Conservation (phyloP, 2,888 invertebrate genomes). For the Unio delphinus region DNA sequence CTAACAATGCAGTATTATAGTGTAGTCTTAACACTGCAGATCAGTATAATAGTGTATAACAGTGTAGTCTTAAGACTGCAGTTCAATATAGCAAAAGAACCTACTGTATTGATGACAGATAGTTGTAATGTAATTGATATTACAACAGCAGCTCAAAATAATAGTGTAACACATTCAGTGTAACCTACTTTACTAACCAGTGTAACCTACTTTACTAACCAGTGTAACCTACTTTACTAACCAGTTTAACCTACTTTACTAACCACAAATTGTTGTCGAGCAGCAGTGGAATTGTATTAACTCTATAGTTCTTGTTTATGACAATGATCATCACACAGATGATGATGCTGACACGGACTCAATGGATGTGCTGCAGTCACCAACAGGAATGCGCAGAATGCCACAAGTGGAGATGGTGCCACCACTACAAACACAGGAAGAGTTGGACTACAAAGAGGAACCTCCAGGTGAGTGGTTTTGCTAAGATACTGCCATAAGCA, state of each 20-base stretch:
- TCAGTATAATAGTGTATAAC: no score
- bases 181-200: not conserved
- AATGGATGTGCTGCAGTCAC: constrained; percentile 57
- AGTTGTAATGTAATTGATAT: no score
- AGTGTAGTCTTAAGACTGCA: no score
- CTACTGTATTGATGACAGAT: no score
- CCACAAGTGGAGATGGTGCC: constrained; percentile 96
- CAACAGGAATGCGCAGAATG: constrained; percentile 76
- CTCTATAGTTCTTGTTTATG: constrained; percentile 64
- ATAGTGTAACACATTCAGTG: not conserved
- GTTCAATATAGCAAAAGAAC: no score
- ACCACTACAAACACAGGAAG: constrained; percentile 87
- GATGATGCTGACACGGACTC: constrained; percentile 80
- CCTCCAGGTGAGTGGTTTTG: constrained; percentile 27
- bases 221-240: no score
- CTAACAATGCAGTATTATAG: no score
- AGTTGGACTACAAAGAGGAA: constrained; percentile 47
- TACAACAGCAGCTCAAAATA: no score
- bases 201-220: no score
- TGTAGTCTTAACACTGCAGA: no score
- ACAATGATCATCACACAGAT: constrained; percentile 66
- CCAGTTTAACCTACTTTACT: not conserved
- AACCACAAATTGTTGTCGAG: constrained; percentile 23
- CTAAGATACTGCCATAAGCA: no score
- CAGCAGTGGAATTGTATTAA: constrained; percentile 58